Evolutionary conservation across 2,113 vertebrate species (phyloP), one percentile per base, ranked within the genome.

Genomic region (Triplophysa tibetana): DNA sequence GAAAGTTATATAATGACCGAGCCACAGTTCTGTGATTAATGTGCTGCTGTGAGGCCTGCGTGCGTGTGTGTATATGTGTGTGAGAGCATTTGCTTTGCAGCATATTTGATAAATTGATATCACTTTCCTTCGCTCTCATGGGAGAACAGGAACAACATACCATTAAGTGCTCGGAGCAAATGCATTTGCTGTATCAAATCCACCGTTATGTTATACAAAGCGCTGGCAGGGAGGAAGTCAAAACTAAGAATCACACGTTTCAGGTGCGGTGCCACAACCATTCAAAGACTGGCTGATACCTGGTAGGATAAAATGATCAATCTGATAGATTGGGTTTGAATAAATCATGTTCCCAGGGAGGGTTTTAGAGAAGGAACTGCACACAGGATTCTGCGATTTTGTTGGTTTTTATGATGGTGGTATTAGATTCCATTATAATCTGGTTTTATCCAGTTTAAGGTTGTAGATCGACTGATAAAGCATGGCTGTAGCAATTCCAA

Each of bases 51-150:
- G 70, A 87, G 88, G 84, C 81, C 64, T 86, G 72, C 63, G 41
- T 82, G 43, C 19, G 6, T 76, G 64, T 24, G 67, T 82, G 29
- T 29, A 33, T 77, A 45, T 45, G 69, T 81, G 11, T 80, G 79
- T 61, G 64, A 19, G 38, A 64, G 65, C 79, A 82, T 86, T 85
- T 79, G 66, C 41, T 79, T 70, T 72, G 38, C 69, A 80, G 79
- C 78, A 50, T 79, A 81, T 79, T 89, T 92, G 90, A 92, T 92
- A 87, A 89, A 91, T 89, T 91, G 89, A 89, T 88, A 77, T 82
- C 48, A 78, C 77, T 90, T 90, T 84, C 85, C 80, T 90, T 90
- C 86, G 80, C 86, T 90, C 86, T 83, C 79, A 63, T 72, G 80
- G 86, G 84, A 70, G 62, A 68, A 84, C 84, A 67, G 41, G 84